Conservation (phyloP, 2,797 vertebrate genomes). For the Oreonectes daqikongensis region DNA sequence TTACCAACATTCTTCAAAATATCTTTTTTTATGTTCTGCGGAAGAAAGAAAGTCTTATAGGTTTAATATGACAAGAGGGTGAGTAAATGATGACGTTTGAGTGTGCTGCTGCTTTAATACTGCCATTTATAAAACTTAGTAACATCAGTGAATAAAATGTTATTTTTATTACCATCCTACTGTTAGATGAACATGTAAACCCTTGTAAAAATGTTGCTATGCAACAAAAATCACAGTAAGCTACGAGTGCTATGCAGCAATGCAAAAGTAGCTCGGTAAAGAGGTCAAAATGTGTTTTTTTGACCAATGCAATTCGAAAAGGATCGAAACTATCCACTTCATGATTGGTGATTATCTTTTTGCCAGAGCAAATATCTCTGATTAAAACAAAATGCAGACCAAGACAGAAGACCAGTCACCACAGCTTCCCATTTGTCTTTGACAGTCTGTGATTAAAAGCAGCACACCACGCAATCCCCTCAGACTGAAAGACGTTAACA, state of each 20-base stretch:
- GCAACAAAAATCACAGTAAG: not conserved
- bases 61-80: too few relatives aligned
- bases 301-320: too few relatives aligned
- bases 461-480: not conserved
- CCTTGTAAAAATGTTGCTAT: not conserved
- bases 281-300: not conserved
- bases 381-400: not conserved
- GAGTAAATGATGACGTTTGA: too few relatives aligned
- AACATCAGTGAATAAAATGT: too few relatives aligned
- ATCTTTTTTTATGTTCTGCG: too few relatives aligned
- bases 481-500: slow-evolving; percentile 20
- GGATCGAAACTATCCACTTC: not conserved
- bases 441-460: not conserved
- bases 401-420: not conserved
- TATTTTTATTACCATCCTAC: too few relatives aligned
- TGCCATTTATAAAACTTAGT: too few relatives aligned
- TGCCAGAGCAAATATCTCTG: too few relatives aligned
- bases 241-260: not conserved
- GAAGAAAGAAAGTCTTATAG: too few relatives aligned
- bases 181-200: not conserved
- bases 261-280: not conserved
- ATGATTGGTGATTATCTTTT: not conserved
- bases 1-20: too few relatives aligned
- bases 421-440: slow-evolving; percentile 24
- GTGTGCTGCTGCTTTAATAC: too few relatives aligned